Evolutionary conservation across 2,113 vertebrate genomes (phyloP), one percentile per base, ranked within the genome.

Genomic region (Jacana jacana): DNA sequence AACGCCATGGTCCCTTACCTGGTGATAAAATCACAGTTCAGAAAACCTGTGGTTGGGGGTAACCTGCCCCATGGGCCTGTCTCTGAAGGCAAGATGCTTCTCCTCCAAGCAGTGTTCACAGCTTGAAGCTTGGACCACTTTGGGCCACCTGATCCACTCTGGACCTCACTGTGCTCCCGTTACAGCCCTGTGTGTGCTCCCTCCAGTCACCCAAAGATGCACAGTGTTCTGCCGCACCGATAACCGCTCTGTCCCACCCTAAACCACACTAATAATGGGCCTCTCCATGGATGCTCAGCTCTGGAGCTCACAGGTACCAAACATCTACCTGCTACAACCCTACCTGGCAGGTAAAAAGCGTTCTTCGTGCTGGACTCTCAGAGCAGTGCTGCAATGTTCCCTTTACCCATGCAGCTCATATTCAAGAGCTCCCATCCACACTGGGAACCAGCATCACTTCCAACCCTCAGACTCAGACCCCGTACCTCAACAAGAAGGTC

Each of bases 111-210:
- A 16, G 10, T 6, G 19, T 12, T 23, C 33, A 42, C n/a, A 72
- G 37, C 54, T 39, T 14, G 49, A 13, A 13, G 19, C 51, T 27
- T 52, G 51, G 51, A 48, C 46, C 46, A 48, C 46, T 10, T 5
- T 1, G 73, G 40, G 20, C 46, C 46, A 46, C 6, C 17, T 46
- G 46, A 17, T 31, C 40, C 35, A 9, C 40, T 25, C 4, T n/a
- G 46, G 68, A 44, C 33, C 73, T 25, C 7, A 2, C 6, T 3
- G 46, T 8, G 51, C 16, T 51, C 44, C n/a, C 35, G 3, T 7
- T 24, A 16, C 39, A 39, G 5, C 55, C 27, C 46, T 0, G 0
- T 1, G 39, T 5, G 12, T 11, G 57, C 30, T 40, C 39, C 17
- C 8, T 2, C 6, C 23, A 54, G 48, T 14, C 19, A 11, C 25